A percentile compares a stretch with the other conserved stretches of the same genome.
These are phyloP conservation scores for Micrasema minimum DNA, from an alignment of 1,140 invertebrate species.

Conservation along the genomic window DNA sequence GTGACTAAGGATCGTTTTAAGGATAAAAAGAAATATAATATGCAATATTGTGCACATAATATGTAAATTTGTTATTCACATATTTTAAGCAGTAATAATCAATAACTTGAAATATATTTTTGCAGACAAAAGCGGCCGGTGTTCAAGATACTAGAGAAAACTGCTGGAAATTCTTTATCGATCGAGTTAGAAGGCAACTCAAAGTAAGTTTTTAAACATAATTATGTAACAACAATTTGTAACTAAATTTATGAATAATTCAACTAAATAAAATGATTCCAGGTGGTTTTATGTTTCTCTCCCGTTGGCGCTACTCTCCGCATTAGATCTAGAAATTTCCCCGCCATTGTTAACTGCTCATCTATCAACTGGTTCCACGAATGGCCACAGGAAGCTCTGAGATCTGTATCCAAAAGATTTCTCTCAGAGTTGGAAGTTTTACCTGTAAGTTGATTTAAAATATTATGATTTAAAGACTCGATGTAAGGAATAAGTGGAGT, in stretches of 20 bases:
- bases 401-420: conserved; percentile 89
- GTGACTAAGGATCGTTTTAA: no score
- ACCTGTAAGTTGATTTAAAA: conserved; percentile 62
- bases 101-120: no score
- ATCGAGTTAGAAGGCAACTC: conserved; percentile 80
- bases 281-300: conserved; percentile 90
- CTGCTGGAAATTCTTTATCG: conserved; percentile 96
- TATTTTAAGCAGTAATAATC: no score
- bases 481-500: no score
- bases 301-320: conserved; percentile 89
- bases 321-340: conserved; percentile 90
- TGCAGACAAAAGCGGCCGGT: conserved; percentile 77
- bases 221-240: background rate
- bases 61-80: no score
- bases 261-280: conserved; percentile 8
- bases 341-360: conserved; percentile 93
- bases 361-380: conserved; percentile 96
- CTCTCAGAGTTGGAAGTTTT: conserved; percentile 79
- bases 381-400: conserved; percentile 91
- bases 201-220: conserved; percentile 64
- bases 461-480: no score
- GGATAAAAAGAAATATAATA: no score
- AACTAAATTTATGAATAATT: background rate
- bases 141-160: conserved; percentile 89
- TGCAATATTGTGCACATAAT: no score